Percentiles rank a stretch among this genome's conserved stretches.
phyloP scores from a whole-genome alignment of 2,888 invertebrate species.

The Clanis bilineata region DNA sequence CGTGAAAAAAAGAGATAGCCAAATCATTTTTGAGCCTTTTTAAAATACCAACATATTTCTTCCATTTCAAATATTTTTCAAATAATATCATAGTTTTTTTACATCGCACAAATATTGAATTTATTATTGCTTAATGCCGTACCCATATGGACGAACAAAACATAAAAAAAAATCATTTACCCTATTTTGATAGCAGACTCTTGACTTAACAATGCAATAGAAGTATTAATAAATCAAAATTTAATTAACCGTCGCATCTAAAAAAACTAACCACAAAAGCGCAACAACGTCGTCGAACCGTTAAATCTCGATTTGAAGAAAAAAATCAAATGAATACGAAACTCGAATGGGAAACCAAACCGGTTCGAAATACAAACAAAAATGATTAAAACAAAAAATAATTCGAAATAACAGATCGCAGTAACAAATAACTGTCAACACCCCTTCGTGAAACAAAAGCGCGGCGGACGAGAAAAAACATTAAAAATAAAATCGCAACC shows the following conservation, averaged over 20 bases:
- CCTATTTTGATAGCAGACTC: slow-evolving; percentile 57
- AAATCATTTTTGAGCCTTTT: slow-evolving; percentile 22
- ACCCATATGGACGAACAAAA: slow-evolving; percentile 13
- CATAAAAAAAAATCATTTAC: slow-evolving; percentile 20
- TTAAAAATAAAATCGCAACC: slow-evolving; percentile 69
- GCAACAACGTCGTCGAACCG: slow-evolving; percentile 70
- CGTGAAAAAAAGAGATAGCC: slow-evolving; percentile 62
- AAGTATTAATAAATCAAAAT: slow-evolving; percentile 75
- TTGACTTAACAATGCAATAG: slow-evolving; percentile 45
- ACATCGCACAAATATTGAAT: too few relatives aligned
- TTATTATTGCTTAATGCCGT: not conserved
- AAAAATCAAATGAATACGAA: slow-evolving; percentile 64
- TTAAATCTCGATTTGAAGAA: slow-evolving; percentile 71
- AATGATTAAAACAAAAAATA: slow-evolving; percentile 60
- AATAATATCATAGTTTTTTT: too few relatives aligned
- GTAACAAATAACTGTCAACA: slow-evolving; percentile 81
- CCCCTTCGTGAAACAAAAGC: slow-evolving; percentile 79
- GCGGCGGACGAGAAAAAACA: slow-evolving; percentile 59
- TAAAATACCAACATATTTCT: not conserved
- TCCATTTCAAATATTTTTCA: not conserved
- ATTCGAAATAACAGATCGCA: slow-evolving; percentile 62
- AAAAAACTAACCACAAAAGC: slow-evolving; percentile 76
- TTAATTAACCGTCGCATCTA: slow-evolving; percentile 71
- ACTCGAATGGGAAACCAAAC: slow-evolving; percentile 67
- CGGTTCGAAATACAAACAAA: slow-evolving; percentile 72